A percentile compares a stretch with the other conserved stretches of the same genome.
Conservation (phyloP, 2,113 vertebrate species). For the Catharus bicknelli region DNA sequence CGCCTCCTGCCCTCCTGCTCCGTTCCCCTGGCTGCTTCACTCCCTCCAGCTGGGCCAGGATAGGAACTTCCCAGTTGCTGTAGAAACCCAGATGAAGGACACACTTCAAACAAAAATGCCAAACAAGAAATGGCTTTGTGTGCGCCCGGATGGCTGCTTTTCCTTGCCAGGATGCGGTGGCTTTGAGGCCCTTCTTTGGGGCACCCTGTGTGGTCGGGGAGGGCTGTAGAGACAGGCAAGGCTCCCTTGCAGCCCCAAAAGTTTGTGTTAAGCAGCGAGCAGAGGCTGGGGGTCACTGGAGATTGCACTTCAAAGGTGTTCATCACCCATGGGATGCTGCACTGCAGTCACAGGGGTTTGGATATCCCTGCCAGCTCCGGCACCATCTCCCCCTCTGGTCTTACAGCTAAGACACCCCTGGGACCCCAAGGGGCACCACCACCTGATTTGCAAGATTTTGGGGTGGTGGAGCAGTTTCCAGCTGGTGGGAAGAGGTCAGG, state of each 20-base stretch:
- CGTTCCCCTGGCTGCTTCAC: neutral
- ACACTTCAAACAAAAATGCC: neutral
- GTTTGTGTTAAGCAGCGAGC: fast-evolving
- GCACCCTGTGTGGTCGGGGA: fast-evolving
- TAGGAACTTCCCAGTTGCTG: conserved; percentile 31
- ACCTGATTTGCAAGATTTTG: neutral
- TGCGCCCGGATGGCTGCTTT: neutral
- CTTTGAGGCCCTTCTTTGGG: neutral
- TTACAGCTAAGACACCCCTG: neutral
- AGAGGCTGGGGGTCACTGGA: neutral
- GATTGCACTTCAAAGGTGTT: neutral
- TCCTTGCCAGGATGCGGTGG: fast-evolving
- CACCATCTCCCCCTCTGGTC: neutral
- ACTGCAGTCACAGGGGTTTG: neutral
- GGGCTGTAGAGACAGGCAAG: fast-evolving
- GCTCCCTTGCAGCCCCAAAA: fast-evolving
- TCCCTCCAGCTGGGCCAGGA: conserved; percentile 4
- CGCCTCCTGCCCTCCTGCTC: neutral
- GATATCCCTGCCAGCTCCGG: neutral
- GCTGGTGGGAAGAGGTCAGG: neutral
- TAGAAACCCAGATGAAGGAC: conserved; percentile 58
- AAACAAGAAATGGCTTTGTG: conserved; percentile 45
- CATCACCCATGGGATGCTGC: neutral
- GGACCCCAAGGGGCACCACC: neutral
- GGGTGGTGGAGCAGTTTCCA: neutral